Base-by-base conservation (phyloP, 2,888 invertebrate species). In the Neoscelio sp. region DNA sequence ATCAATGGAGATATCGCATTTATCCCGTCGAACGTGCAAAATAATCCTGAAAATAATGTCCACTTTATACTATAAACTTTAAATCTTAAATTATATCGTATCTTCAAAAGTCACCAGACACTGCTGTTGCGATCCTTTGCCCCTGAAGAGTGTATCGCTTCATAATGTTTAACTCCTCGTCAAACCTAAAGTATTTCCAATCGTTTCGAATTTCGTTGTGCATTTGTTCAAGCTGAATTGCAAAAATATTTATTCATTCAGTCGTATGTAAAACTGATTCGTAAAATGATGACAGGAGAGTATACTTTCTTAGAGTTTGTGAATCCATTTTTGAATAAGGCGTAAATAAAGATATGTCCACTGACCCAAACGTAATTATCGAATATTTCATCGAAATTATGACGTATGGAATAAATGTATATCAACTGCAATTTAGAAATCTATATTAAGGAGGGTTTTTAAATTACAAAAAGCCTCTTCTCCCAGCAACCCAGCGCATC, bases 201-300 rank as follows among this genome's bases (percentile, higher is more conserved):
- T 56, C 56, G n/a, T 40, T 40, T 2, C 15, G 15, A 23, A 56
- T 56, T 23, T 56, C 56, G 15, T 38, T 26, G n/a, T 56, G 38
- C 15, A 56, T 4, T 23, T 23, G 3, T 23, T 23, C 6, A 3
- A 23, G 6, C 23, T 23, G 23, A 6, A 23, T 23, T 23, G 6
- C 3, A 23, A 3, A 23, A 23, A 23, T 3, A 4, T 23, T 3
- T 23, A 4, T 12, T 38, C 12, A 12, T 38, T 2, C 10, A 38
- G 12, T 13, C 2, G n/a, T n/a, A n/a, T 10, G 10, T 13, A 2
- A 2, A 38, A 38, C 38, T 38, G 13, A 38, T 13, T 38, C n/a
- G n/a, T 38, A 38, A 30, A 30, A 30, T n/a, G 7, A 30, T 30
- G n/a, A 30, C 7, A 30, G n/a, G 4, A 33, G 8, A 10, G 33